Evolutionary conservation across 2,113 vertebrate species (phyloP).

Genomic region (Zosterops hypoxanthus): DNA sequence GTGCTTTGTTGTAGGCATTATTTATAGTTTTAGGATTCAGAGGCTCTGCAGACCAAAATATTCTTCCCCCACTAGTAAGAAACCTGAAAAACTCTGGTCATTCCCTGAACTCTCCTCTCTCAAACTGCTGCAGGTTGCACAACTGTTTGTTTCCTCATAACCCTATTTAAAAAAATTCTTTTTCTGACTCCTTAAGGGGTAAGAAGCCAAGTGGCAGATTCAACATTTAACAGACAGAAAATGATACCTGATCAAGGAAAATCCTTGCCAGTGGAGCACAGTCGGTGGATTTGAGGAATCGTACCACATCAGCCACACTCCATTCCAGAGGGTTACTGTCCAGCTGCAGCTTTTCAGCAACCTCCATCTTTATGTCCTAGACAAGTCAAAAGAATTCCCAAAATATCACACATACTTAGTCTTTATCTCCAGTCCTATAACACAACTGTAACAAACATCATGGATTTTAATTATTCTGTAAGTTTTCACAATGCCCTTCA

Average conservation of each 20-base stretch:
- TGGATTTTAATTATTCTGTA: neutral
- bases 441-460: neutral
- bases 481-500: neutral
- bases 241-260: conserved; percentile 92
- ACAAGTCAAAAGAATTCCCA: neutral
- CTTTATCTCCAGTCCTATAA: neutral
- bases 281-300: conserved; percentile 96
- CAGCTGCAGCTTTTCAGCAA: conserved; percentile 88
- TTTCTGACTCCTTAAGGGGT: neutral
- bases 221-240: neutral
- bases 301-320: conserved; percentile 92
- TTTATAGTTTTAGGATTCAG: neutral
- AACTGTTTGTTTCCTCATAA: neutral
- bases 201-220: neutral
- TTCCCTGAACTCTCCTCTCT: neutral
- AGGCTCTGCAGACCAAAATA: neutral
- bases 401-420: neutral
- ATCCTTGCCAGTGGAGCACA: conserved; percentile 93
- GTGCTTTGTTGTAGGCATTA: neutral
- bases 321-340: conserved; percentile 96
- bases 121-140: neutral
- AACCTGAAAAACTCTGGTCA: neutral
- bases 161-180: neutral
- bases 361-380: conserved; percentile 83
- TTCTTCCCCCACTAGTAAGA: neutral